phyloP scores from a whole-genome alignment of 2,888 invertebrate genomes.

The Oxytorus armatus region DNA sequence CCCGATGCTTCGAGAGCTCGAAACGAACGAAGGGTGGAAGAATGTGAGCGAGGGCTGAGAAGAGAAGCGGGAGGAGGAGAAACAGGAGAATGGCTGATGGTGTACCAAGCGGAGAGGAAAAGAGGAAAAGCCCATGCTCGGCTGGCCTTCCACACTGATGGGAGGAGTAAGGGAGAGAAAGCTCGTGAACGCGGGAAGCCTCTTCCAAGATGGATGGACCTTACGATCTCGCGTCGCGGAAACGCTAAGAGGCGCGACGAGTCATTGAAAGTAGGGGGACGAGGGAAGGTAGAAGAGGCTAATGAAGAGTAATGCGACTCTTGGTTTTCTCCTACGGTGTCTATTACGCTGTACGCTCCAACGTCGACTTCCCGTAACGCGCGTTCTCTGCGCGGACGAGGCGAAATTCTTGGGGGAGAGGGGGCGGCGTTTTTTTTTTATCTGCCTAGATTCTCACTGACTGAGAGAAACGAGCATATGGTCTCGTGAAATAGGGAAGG shows the following conservation, averaged over 20 bases:
- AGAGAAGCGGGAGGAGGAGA: slow-evolving; percentile 58
- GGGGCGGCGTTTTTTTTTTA: slow-evolving; percentile 2
- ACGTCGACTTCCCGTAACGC: slow-evolving; percentile 42
- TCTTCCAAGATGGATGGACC: slow-evolving; percentile 80
- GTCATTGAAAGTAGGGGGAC: slow-evolving; percentile 81
- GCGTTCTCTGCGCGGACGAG: slow-evolving; percentile 1
- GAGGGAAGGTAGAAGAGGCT: slow-evolving; percentile 66
- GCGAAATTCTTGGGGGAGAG: slow-evolving; percentile 1
- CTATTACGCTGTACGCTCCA: slow-evolving; percentile 39
- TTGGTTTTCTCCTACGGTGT: slow-evolving; percentile 54
- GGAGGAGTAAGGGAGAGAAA: slow-evolving; percentile 65
- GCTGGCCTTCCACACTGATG: slow-evolving; percentile 49
- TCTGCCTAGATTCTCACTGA: neutral
- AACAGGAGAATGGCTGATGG: slow-evolving; percentile 38
- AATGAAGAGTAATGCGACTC: slow-evolving; percentile 82
- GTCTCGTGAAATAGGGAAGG: neutral
- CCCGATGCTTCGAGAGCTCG: slow-evolving; percentile 47
- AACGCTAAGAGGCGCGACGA: slow-evolving; percentile 83
- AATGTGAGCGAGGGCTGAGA: slow-evolving; percentile 61
- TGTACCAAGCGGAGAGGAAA: slow-evolving; percentile 32
- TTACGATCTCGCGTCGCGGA: slow-evolving; percentile 75
- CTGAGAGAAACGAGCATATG: neutral
- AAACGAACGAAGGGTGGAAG: slow-evolving; percentile 52
- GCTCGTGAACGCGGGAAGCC: slow-evolving; percentile 64
- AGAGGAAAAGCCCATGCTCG: slow-evolving; percentile 40